A percentile compares a stretch with the other conserved stretches of the same genome.
phyloP scores from a whole-genome alignment of 2,888 invertebrate genomes.

The Coleophora deauratella region DNA sequence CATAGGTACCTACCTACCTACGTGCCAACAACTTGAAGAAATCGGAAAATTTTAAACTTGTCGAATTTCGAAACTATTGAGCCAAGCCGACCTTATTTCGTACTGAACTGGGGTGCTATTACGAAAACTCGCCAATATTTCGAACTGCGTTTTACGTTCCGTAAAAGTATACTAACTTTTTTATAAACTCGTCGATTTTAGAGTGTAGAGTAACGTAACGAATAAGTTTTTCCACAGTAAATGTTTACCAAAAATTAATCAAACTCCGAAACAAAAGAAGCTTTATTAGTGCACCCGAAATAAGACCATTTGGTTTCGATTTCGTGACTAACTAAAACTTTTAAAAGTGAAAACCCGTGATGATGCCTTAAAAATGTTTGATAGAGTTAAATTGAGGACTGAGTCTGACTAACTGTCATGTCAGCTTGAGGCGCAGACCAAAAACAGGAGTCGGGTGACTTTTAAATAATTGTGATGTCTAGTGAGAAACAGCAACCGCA shows the following conservation, averaged over 20 bases:
- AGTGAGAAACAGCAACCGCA: conserved; percentile 52
- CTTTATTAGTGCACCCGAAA: no score
- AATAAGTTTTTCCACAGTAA: background rate
- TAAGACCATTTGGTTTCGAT: no score
- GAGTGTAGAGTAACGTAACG: background rate
- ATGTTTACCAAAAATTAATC: background rate
- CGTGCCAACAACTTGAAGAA: conserved; percentile 1
- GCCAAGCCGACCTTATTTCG: background rate
- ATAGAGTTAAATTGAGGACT: conserved; percentile 4
- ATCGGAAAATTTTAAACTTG: conserved; percentile 19
- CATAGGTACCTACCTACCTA: no score
- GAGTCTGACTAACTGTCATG: conserved; percentile 20
- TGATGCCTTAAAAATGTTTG: background rate
- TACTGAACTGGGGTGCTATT: background rate
- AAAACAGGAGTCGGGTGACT: conserved; percentile 23
- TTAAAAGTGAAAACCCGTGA: background rate
- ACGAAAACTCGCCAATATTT: background rate
- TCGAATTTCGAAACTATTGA: conserved; percentile 18
- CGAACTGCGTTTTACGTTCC: background rate
- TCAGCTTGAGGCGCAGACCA: background rate
- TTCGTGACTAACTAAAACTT: background rate
- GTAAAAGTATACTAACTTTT: background rate
- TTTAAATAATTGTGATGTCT: conserved; percentile 33
- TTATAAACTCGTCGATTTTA: background rate
- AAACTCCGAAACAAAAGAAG: background rate